Percentiles rank a stretch among this genome's conserved stretches.
phyloP scores from a whole-genome alignment of 2,113 vertebrate species.

The Parus major region DNA sequence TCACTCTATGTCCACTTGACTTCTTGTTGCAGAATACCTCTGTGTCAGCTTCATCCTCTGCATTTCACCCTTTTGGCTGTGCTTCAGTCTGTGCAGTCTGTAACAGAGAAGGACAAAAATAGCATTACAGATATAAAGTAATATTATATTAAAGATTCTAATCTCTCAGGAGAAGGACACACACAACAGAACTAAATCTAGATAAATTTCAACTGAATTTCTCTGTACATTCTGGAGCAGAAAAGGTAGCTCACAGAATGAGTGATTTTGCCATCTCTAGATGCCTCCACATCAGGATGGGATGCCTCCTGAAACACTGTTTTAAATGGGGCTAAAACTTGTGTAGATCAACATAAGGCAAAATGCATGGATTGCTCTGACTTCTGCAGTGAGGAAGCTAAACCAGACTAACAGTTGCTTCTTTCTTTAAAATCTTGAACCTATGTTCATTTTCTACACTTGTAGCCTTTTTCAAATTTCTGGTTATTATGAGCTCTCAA shows the following conservation, averaged over 20 bases:
- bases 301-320: neutral
- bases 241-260: neutral
- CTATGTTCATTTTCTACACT: neutral
- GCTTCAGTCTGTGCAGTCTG: neutral
- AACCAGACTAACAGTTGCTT: neutral
- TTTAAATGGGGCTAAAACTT: neutral
- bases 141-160: neutral
- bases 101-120: neutral
- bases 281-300: neutral
- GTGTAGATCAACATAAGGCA: neutral
- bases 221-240: neutral
- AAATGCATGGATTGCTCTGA: neutral
- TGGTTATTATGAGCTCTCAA: neutral
- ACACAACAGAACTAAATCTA: neutral
- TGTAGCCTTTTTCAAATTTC: neutral
- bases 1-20: neutral
- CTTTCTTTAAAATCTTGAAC: neutral
- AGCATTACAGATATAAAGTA: neutral
- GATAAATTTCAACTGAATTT: neutral
- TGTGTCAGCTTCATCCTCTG: neutral
- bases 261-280: neutral
- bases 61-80: neutral
- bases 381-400: neutral
- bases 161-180: neutral
- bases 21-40: neutral